phyloP scores from a whole-genome alignment of 2,113 vertebrate genomes.

The Corynorhinus townsendii region DNA sequence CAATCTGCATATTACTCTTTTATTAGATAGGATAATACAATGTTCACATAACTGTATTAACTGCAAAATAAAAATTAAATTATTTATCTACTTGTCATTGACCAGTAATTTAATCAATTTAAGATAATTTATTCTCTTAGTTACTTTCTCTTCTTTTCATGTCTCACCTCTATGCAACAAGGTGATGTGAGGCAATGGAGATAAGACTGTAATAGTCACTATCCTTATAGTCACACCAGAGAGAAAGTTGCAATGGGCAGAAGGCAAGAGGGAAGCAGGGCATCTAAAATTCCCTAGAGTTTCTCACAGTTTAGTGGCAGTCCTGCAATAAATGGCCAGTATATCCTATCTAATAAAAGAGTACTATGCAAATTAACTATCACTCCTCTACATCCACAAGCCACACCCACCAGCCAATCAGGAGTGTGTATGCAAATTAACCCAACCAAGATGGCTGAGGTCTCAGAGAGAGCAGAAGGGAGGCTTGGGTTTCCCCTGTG shows the following conservation, averaged over 20 bases:
- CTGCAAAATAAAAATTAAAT: background rate
- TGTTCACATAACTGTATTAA: background rate
- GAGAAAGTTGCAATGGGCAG: rapidly evolving
- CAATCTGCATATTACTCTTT: no score
- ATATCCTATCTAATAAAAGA: no score
- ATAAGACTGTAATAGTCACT: background rate
- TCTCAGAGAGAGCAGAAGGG: no score
- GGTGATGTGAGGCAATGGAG: background rate
- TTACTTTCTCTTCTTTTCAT: background rate
- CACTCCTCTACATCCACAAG: no score
- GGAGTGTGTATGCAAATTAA: no score
- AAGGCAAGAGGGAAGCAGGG: background rate
- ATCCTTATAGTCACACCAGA: background rate
- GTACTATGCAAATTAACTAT: no score
- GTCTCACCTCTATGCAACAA: background rate
- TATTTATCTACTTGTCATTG: background rate
- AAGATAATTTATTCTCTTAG: background rate
- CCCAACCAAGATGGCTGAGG: no score
- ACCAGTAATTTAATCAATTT: background rate
- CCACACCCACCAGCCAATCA: no score
- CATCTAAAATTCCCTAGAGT: background rate
- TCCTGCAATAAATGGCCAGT: background rate
- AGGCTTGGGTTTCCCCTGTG: no score
- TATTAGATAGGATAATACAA: background rate
- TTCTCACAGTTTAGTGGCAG: background rate